A percentile compares a stretch with the other conserved stretches of the same genome.
These are phyloP conservation scores for Albula goreensis DNA, from an alignment of 2,113 vertebrate genomes.

Conservation along the genomic window DNA sequence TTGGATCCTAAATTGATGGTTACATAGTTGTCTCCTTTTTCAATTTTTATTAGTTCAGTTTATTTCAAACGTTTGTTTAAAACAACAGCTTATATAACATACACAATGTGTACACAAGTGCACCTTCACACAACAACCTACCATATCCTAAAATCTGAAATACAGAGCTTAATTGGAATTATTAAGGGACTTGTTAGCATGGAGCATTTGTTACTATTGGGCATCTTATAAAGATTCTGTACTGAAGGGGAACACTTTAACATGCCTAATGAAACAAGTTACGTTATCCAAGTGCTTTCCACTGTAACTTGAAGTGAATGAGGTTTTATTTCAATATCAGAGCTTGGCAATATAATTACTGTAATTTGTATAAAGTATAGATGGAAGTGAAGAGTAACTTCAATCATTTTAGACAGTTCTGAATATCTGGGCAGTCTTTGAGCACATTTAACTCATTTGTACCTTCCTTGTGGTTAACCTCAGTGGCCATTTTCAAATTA, in stretches of 20 bases:
- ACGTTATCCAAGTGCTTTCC: neutral
- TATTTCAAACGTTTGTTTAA: no score
- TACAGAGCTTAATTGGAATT: neutral
- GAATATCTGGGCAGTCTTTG: neutral
- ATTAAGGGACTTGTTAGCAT: neutral
- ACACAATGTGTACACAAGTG: no score
- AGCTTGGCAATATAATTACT: neutral
- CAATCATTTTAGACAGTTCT: neutral
- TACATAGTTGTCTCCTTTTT: no score
- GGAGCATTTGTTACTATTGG: neutral
- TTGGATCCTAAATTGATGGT: no score
- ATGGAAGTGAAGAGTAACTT: neutral
- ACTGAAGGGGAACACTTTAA: neutral
- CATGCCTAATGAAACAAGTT: neutral
- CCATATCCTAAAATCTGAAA: neutral
- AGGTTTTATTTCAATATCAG: neutral
- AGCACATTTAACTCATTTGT: neutral
- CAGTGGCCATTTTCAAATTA: neutral
- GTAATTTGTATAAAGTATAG: neutral
- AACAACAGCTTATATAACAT: no score
- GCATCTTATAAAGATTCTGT: neutral
- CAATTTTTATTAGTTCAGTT: no score
- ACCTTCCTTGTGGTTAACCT: neutral
- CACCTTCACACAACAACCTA: no score
- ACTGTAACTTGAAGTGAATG: neutral